Percentiles rank a stretch among this genome's conserved stretches.
Evolutionary conservation across 2,113 vertebrate species (phyloP).

Genomic region (Solenodon paradoxus): DNA sequence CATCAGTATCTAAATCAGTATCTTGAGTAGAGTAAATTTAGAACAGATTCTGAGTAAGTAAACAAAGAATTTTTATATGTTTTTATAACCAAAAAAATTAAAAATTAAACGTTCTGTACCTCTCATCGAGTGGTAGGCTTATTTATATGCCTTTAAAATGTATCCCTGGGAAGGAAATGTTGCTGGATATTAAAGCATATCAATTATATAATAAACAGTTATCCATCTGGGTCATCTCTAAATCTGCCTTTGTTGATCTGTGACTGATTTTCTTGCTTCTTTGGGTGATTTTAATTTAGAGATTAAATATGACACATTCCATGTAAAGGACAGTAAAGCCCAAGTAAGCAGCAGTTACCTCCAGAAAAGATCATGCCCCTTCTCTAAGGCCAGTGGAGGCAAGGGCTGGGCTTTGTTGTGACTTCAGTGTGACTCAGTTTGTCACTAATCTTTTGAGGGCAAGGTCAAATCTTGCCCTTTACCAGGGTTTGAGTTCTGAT

Average conservation of each 20-base stretch:
- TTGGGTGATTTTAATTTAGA: background rate
- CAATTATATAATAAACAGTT: background rate
- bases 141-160: slow-evolving; percentile 9
- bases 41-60: no score
- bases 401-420: background rate
- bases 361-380: background rate
- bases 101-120: background rate
- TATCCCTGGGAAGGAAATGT: background rate
- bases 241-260: background rate
- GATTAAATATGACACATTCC: background rate
- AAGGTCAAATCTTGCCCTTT: background rate
- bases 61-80: background rate
- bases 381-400: background rate
- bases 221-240: background rate
- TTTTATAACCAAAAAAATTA: slow-evolving; percentile 21
- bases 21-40: slow-evolving; percentile 19
- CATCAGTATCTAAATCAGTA: background rate
- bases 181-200: background rate
- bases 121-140: background rate
- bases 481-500: background rate
- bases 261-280: background rate
- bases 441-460: background rate
- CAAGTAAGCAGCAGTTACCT: background rate
- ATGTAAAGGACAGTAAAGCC: background rate
- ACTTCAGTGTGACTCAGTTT: background rate